phyloP scores from a whole-genome alignment of 23 tunicate species.

The Oikopleura dioica region DNA sequence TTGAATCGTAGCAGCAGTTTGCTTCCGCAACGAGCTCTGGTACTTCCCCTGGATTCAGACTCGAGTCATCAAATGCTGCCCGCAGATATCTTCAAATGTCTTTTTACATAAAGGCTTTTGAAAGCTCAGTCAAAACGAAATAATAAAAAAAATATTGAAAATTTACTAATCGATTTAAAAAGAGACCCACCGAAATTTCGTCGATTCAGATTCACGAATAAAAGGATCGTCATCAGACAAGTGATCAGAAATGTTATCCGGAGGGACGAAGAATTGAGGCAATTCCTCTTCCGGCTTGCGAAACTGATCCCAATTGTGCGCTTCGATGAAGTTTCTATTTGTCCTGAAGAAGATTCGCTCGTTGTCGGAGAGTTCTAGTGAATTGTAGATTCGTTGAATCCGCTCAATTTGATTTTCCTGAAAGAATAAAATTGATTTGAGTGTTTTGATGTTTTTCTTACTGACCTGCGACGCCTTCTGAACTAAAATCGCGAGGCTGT shows the following conservation, averaged over 20 bases:
- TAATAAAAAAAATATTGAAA: too few species aligned
- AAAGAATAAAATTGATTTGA: too few species aligned
- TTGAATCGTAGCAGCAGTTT: not conserved
- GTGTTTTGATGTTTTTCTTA: too few species aligned
- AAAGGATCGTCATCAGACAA: not conserved
- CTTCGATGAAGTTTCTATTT: not conserved
- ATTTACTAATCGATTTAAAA: too few species aligned
- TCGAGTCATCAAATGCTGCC: not conserved
- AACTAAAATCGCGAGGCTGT: too few species aligned
- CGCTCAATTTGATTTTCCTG: not conserved
- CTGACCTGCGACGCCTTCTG: too few species aligned
- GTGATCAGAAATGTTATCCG: not conserved
- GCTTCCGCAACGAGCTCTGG: not conserved
- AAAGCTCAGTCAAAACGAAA: not conserved
- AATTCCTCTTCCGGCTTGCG: not conserved
- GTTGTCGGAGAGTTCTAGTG: not conserved
- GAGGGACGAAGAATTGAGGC: not conserved
- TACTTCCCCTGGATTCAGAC: not conserved
- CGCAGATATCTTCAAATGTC: not conserved
- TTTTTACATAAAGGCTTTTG: not conserved
- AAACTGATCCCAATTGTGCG: not conserved
- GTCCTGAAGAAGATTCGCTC: not conserved
- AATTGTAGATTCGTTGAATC: not conserved
- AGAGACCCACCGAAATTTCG: too few species aligned
- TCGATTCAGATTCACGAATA: too few species aligned